These are phyloP conservation scores for Eulacestoma nigropectus DNA, from an alignment of 2,113 vertebrate genomes.

Conservation along the genomic window DNA sequence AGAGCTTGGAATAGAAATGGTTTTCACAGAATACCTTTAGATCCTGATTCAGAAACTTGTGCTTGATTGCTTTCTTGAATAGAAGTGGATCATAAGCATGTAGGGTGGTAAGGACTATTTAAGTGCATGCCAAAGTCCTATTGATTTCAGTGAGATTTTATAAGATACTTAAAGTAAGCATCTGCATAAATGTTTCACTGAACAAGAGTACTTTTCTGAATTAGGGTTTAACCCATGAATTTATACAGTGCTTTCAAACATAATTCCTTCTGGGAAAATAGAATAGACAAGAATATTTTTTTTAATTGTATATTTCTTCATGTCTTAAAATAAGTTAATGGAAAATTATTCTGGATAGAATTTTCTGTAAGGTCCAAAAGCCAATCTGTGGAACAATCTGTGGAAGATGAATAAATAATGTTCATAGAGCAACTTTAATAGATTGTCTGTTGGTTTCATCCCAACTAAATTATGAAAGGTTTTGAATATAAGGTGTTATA, in stretches of 20 bases:
- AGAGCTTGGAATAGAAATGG: conserved; percentile 49
- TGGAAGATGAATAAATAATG: neutral
- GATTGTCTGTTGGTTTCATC: neutral
- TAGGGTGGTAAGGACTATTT: conserved; percentile 46
- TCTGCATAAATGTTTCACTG: neutral
- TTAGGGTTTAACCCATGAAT: neutral
- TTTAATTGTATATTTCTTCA: neutral
- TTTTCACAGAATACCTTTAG: conserved; percentile 62
- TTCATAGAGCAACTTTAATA: neutral
- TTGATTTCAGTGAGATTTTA: conserved; percentile 49
- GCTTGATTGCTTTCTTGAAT: conserved; percentile 62
- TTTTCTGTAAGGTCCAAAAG: neutral
- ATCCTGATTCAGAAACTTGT: conserved; percentile 55
- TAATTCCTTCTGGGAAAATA: neutral
- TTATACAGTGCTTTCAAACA: neutral
- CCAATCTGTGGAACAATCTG: neutral
- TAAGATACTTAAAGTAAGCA: neutral
- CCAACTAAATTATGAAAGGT: neutral
- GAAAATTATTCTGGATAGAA: neutral
- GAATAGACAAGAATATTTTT: neutral
- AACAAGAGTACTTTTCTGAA: neutral
- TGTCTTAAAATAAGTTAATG: neutral
- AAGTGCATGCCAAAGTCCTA: conserved; percentile 42
- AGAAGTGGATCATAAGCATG: conserved; percentile 46
- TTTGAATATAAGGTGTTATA: neutral